Percentiles rank a stretch among this genome's conserved stretches.
These are phyloP conservation scores for Drosophila murphyi DNA, from an alignment of 1,140 invertebrate species.

Conservation along the genomic window DNA sequence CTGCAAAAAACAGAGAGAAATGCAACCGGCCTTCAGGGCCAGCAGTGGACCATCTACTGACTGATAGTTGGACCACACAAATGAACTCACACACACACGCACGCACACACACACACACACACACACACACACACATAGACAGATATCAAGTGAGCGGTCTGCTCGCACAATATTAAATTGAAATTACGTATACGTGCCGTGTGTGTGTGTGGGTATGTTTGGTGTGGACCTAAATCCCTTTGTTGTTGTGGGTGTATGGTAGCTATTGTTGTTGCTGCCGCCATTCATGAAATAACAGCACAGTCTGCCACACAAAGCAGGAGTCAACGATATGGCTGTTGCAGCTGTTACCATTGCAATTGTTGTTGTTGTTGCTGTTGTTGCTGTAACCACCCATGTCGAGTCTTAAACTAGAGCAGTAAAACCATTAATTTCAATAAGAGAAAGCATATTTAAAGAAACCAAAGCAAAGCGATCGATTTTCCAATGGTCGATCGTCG, in stretches of 20 bases:
- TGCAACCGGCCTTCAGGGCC: conserved; percentile 16
- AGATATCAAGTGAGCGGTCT: not conserved
- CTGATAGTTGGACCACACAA: conserved; percentile 47
- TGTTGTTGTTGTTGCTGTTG: conserved; percentile 8
- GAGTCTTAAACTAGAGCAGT: conserved; percentile 15
- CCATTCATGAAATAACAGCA: not conserved
- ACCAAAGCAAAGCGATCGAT: conserved; percentile 13
- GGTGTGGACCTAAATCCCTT: not conserved
- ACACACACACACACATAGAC: conserved; percentile 12
- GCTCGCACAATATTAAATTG: conserved; percentile 72
- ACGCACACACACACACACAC: conserved; percentile 11
- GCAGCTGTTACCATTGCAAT: not conserved
- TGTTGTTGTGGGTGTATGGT: not conserved
- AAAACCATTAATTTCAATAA: conserved; percentile 1
- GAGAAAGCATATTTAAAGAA: conserved; percentile 8
- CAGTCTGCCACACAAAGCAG: too few relatives aligned
- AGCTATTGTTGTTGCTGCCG: conserved; percentile 2
- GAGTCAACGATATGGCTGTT: conserved; percentile 1
- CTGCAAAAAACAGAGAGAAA: conserved; percentile 62
- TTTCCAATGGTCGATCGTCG: conserved; percentile 13
- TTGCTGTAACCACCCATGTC: not conserved
- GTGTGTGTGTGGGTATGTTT: conserved; percentile 2
- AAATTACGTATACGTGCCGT: conserved; percentile 70
- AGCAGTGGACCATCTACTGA: not conserved
- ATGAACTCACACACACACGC: conserved; percentile 35